Conservation (phyloP, 53 echinoderm and acorn worm species). For the Apostichopus leukothele region DNA sequence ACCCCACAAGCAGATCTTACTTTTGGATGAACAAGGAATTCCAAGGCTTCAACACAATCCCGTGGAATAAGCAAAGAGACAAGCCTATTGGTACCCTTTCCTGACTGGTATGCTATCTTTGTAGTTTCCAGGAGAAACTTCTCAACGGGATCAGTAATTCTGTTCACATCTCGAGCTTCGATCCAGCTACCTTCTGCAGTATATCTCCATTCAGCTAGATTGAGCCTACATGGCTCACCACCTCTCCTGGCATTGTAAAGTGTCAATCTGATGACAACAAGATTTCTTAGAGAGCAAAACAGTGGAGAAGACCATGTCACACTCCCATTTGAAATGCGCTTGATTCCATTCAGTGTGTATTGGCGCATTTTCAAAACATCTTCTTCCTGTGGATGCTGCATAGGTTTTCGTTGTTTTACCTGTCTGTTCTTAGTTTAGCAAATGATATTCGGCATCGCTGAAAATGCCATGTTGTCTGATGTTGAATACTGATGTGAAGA, state of each 20-base stretch:
- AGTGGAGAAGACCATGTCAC: not conserved
- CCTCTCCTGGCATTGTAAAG: not conserved
- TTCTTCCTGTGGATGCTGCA: not conserved
- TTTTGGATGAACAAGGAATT: not conserved
- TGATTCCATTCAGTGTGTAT: not conserved
- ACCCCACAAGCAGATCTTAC: not conserved
- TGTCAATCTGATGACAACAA: not conserved
- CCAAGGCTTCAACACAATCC: conserved; percentile 50
- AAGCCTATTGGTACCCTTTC: conserved; percentile 59
- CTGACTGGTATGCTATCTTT: conserved; percentile 64
- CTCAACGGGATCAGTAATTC: conserved; percentile 56
- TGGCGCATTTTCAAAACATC: not conserved
- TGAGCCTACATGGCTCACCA: not conserved
- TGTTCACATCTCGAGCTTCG: conserved; percentile 19
- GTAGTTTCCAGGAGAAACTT: conserved; percentile 22
- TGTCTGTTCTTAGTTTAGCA: not conserved
- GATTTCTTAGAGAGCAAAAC: not conserved
- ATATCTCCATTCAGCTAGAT: conserved; percentile 53
- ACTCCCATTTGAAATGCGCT: not conserved
- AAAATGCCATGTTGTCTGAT: not conserved
- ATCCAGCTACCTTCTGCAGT: conserved; percentile 58
- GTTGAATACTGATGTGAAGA: not conserved
- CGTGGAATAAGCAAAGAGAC: conserved; percentile 55
- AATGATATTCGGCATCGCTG: not conserved
- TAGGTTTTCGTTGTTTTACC: not conserved